Percentiles rank a stretch among this genome's conserved stretches.
These are phyloP conservation scores for Lacanobia oleracea DNA, from an alignment of 2,888 invertebrate species.

Conservation along the genomic window DNA sequence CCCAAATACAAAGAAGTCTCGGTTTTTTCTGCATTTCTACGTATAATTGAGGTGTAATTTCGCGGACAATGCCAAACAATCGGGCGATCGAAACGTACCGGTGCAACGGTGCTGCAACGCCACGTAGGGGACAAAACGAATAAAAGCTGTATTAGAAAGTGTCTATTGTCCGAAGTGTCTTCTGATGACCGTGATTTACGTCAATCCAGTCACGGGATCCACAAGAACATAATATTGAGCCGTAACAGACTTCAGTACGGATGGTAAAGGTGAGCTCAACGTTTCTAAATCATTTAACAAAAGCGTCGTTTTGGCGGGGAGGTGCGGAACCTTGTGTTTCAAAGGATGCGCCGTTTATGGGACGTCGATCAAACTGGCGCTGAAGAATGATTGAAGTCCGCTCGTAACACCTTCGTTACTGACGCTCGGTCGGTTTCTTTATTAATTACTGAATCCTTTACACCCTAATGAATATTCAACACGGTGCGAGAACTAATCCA, in stretches of 20 bases:
- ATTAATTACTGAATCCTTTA: conserved; percentile 82
- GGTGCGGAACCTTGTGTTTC: conserved; percentile 70
- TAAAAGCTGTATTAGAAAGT: conserved; percentile 81
- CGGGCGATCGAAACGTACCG: conserved; percentile 73
- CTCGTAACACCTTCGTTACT: conserved; percentile 73
- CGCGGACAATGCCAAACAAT: conserved; percentile 80
- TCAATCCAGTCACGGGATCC: conserved; percentile 76
- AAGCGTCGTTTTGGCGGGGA: conserved; percentile 65
- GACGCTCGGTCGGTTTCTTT: conserved; percentile 79
- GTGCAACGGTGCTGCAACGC: conserved; percentile 78
- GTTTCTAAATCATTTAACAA: conserved; percentile 75
- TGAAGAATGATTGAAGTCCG: conserved; percentile 70
- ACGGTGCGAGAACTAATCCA: conserved; percentile 75
- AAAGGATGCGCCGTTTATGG: conserved; percentile 75
- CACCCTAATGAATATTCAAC: conserved; percentile 83
- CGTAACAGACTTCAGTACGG: conserved; percentile 70
- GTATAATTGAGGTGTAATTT: conserved; percentile 87
- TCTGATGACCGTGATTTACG: conserved; percentile 82
- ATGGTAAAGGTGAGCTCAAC: conserved; percentile 68
- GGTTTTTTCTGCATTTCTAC: conserved; percentile 77
- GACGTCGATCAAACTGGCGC: conserved; percentile 70
- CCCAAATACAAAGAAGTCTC: conserved; percentile 79
- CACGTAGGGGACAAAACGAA: conserved; percentile 76
- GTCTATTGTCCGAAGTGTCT: conserved; percentile 76
- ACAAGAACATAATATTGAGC: conserved; percentile 72